phyloP scores from a whole-genome alignment of 2,888 invertebrate species.

The Athrips mouffetella region DNA sequence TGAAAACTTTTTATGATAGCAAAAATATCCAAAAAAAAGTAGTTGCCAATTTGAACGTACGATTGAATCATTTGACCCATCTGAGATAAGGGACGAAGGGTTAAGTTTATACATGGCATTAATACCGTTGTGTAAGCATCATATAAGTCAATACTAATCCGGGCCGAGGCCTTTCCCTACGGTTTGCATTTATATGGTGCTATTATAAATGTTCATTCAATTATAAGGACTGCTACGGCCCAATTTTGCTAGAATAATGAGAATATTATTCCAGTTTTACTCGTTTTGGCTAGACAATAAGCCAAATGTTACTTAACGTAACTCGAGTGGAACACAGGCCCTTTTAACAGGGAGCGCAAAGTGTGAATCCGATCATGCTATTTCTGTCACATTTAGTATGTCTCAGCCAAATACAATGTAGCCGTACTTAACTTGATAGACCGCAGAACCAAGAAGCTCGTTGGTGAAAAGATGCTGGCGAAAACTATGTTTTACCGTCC shows the following conservation, averaged over 20 bases:
- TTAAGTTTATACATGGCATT: background rate
- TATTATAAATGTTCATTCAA: constrained; percentile 10
- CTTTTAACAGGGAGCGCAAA: too few relatives aligned
- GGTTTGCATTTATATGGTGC: constrained; percentile 9
- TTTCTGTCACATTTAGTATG: too few relatives aligned
- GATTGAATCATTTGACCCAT: too few relatives aligned
- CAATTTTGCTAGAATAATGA: background rate
- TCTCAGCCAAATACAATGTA: too few relatives aligned
- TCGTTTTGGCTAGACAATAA: background rate
- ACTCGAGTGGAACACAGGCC: background rate
- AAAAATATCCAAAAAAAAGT: too few relatives aligned
- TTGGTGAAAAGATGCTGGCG: too few relatives aligned
- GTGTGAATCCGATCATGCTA: too few relatives aligned
- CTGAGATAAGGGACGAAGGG: background rate
- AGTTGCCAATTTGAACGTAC: too few relatives aligned
- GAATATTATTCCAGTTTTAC: background rate
- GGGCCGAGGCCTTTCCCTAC: background rate
- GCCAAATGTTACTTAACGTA: background rate
- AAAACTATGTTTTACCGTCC: too few relatives aligned
- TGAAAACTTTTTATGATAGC: too few relatives aligned
- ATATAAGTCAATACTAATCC: background rate
- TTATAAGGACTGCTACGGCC: background rate
- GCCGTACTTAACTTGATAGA: too few relatives aligned
- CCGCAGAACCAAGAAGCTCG: too few relatives aligned
- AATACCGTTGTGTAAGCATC: background rate